Evolutionary conservation across 2,113 vertebrate genomes (phyloP), one percentile per base, ranked within the genome.

Genomic region (Hippocampus comes): DNA sequence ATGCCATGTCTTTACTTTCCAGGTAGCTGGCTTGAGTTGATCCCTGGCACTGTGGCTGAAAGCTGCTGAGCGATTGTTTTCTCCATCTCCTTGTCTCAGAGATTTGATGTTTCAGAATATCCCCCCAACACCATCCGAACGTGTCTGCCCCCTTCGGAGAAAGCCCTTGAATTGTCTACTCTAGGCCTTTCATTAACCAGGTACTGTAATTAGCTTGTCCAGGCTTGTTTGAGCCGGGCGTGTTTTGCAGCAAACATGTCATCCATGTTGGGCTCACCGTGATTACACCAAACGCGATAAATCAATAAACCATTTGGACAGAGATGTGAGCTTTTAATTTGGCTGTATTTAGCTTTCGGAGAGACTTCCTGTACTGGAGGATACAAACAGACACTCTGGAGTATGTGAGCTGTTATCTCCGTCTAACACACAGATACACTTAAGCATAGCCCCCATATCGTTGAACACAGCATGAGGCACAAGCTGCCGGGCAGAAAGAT

Each of bases 371-470:
- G 82, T 81, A 78, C 80, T 70, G 80, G 60, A 59, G 76, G 77
- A 84, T 78, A 86, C 78, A 81, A 78, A 85, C 65, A 81, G 73
- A 42, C 43, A 71, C 23, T 65, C 60, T 76, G 25, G 34, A 78
- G 75, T 46, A 78, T 48, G 60, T 74, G 77, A 83, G 77, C 83
- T 79, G 84, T 71, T 82, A 74, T 76, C 71, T 65, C 63, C 74
- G 75, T 63, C 73, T 72, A 71, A 77, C 84, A 65, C 55, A 68
- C 64, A 64, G 43, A 56, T 66, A 63, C 64, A 76, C 72, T 73
- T 69, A 34, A 27, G 41, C 51, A 49, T 66, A 70, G 41, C 51
- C 75, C 57, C 72, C 53, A 65, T 67, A 74, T 64, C 74, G 63
- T 71, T 72, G 66, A 60, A 80, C 76, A 68, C 63, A 78, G 70